Evolutionary conservation across 2,888 invertebrate species (phyloP).

Genomic region (Andrena dorsata): DNA sequence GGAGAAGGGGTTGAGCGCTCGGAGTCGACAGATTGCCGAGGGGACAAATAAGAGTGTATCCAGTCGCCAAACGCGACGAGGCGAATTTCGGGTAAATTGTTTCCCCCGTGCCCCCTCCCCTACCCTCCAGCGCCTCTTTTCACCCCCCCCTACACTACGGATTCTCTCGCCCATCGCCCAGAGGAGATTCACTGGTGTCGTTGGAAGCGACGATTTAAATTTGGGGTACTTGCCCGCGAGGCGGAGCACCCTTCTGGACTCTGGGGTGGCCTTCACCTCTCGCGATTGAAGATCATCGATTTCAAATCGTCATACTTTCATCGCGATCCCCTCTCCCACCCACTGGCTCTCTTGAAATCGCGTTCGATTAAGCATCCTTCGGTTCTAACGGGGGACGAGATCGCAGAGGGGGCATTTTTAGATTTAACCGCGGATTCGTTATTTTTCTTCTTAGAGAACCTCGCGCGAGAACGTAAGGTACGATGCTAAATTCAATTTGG

Average conservation of each 20-base stretch:
- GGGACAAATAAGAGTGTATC: constrained; percentile 82
- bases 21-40: constrained; percentile 81
- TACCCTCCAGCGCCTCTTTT: constrained; percentile 42
- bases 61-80: constrained; percentile 80
- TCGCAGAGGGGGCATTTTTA: constrained; percentile 1
- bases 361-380: constrained; percentile 6
- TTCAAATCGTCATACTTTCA: constrained; percentile 44
- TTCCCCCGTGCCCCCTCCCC: constrained; percentile 74
- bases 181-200: constrained; percentile 66
- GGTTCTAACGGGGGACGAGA: not conserved
- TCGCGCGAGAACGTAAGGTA: no score
- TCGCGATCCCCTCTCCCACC: not conserved
- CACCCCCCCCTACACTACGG: constrained; percentile 55
- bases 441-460: no score
- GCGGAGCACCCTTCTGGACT: constrained; percentile 54
- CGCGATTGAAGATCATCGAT: constrained; percentile 54
- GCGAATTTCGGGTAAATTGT: constrained; percentile 83
- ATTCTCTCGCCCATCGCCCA: constrained; percentile 65
- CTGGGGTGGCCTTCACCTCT: constrained; percentile 46
- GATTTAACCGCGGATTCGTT: not conserved
- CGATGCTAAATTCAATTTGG: not conserved
- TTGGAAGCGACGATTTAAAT: constrained; percentile 73
- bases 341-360: constrained; percentile 2
- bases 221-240: constrained; percentile 64
- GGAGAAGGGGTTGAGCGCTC: constrained; percentile 77